phyloP scores from a whole-genome alignment of 1,140 invertebrate species.

The Drosophila chauvacae region DNA sequence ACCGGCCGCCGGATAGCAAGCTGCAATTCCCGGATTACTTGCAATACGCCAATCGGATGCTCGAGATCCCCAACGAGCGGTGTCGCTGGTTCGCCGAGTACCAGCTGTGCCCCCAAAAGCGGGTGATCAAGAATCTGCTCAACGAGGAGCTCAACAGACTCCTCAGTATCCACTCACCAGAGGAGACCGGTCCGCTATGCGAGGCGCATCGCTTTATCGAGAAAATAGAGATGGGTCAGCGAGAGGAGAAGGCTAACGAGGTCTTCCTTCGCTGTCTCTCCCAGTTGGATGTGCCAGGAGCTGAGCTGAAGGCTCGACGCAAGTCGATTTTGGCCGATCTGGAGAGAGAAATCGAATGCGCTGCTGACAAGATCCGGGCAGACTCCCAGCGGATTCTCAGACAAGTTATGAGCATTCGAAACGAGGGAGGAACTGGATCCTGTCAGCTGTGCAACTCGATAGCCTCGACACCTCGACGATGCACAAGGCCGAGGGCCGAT shows the following conservation, averaged over 20 bases:
- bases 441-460: not conserved
- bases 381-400: not conserved
- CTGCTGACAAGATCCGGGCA: slow-evolving; percentile 9
- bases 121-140: slow-evolving; percentile 28
- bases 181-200: not conserved
- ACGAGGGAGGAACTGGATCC: not conserved
- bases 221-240: not conserved
- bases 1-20: not conserved
- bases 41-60: slow-evolving; percentile 1
- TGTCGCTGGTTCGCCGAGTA: slow-evolving; percentile 43
- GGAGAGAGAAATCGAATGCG: slow-evolving; percentile 44
- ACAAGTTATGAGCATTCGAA: not conserved
- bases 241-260: not conserved
- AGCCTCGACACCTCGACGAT: not conserved
- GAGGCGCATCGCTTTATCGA: slow-evolving; percentile 7
- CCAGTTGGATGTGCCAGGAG: not conserved
- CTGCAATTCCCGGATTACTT: slow-evolving; percentile 21
- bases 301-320: not conserved
- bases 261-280: slow-evolving; percentile 6
- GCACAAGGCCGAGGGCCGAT: not conserved
- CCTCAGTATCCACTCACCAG: not conserved
- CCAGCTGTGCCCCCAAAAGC: slow-evolving; percentile 26
- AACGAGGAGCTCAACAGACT: slow-evolving; percentile 16
- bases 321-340: slow-evolving; percentile 26
- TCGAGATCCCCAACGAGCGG: slow-evolving; percentile 26